phyloP scores from a whole-genome alignment of 2,888 invertebrate genomes.

The Agrotis exclamationis region DNA sequence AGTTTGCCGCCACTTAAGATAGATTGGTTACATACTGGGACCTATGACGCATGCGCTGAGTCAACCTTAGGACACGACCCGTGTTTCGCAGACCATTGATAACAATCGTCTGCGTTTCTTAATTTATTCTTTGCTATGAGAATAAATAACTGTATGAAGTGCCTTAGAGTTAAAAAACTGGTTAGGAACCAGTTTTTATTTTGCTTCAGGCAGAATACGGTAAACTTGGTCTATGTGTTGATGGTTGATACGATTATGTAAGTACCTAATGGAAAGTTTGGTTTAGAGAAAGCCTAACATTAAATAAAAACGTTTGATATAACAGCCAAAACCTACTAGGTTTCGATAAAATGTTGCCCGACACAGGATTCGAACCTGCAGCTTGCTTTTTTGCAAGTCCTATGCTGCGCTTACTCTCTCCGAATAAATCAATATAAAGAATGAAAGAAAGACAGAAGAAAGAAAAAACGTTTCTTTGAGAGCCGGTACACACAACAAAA shows the following conservation, averaged over 20 bases:
- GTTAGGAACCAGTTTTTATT: slow-evolving; percentile 27
- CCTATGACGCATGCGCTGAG: slow-evolving; percentile 52
- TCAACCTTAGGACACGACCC: slow-evolving; percentile 35
- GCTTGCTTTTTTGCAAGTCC: background rate
- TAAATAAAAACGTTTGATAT: no score
- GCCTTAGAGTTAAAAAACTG: slow-evolving; percentile 20
- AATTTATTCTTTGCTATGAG: slow-evolving; percentile 41
- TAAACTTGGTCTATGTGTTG: slow-evolving; percentile 6
- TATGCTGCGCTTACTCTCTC: background rate
- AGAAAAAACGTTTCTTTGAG: no score
- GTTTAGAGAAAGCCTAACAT: no score
- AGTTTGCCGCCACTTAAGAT: background rate
- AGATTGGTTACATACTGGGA: background rate
- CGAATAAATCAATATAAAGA: no score
- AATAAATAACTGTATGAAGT: slow-evolving; percentile 37
- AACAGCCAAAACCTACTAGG: no score
- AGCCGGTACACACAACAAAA: no score
- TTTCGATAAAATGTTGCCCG: background rate
- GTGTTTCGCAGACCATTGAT: slow-evolving; percentile 44
- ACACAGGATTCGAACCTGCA: background rate
- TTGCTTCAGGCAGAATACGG: slow-evolving; percentile 16
- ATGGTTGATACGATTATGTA: background rate
- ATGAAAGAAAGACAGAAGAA: no score
- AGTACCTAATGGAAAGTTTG: no score
- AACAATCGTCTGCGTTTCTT: slow-evolving; percentile 44